These are phyloP conservation scores for Hippoglossus hippoglossus DNA, from an alignment of 2,797 vertebrate genomes.

Conservation along the genomic window DNA sequence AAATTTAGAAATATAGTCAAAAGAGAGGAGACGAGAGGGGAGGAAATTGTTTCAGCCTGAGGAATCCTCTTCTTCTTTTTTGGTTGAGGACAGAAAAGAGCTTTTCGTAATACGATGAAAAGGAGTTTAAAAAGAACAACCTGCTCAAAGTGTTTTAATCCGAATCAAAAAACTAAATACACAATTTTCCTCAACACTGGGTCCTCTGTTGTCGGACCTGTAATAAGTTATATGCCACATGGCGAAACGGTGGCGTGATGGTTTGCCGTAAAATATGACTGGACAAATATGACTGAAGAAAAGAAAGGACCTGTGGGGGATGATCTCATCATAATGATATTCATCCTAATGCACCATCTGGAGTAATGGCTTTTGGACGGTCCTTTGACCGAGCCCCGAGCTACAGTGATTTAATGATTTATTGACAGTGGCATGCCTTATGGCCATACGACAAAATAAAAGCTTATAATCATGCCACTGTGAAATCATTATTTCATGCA, in stretches of 20 bases:
- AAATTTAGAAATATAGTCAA: conserved; percentile 78
- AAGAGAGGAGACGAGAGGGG: conserved; percentile 40
- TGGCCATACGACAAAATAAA: conserved; percentile 60
- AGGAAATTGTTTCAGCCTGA: conserved; percentile 58
- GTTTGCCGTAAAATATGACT: conserved; percentile 56
- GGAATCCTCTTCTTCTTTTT: conserved; percentile 48
- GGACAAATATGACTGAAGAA: conserved; percentile 42
- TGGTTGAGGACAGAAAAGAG: conserved; percentile 47
- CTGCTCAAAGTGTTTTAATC: conserved; percentile 46
- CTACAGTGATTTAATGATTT: conserved; percentile 71
- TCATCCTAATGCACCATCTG: conserved; percentile 76
- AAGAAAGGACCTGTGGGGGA: conserved; percentile 65
- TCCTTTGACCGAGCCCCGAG: conserved; percentile 68
- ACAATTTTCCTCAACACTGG: background rate
- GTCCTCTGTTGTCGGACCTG: background rate
- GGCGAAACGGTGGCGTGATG: conserved; percentile 22
- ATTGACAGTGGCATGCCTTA: conserved; percentile 63
- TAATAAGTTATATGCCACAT: conserved; percentile 12
- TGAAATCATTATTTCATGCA: conserved; percentile 48
- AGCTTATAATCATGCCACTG: conserved; percentile 50
- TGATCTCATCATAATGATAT: conserved; percentile 71
- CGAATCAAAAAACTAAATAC: background rate
- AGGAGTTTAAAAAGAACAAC: conserved; percentile 53
- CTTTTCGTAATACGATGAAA: conserved; percentile 50
- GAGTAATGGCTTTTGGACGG: conserved; percentile 73